phyloP scores from a whole-genome alignment of 1,140 invertebrate genomes.

The Aricia agestis region DNA sequence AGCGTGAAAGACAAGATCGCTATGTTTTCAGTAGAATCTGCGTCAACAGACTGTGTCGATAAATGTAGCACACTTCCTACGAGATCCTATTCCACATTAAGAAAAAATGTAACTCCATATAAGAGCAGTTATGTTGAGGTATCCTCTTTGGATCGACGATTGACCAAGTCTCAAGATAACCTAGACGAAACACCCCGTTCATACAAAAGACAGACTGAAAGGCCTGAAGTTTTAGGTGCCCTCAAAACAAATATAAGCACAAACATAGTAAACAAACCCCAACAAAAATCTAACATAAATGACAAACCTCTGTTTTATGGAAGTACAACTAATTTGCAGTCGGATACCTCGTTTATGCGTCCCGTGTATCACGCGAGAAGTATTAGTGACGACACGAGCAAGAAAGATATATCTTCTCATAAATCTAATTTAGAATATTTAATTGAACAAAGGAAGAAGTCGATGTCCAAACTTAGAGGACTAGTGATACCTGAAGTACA shows the following conservation, averaged over 20 bases:
- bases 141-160: constrained; percentile 59
- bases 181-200: constrained; percentile 61
- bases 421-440: constrained; percentile 80
- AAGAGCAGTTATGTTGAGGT: constrained; percentile 53
- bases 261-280: constrained; percentile 37
- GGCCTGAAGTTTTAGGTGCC: constrained; percentile 62
- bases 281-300: constrained; percentile 38
- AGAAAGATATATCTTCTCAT: constrained; percentile 60
- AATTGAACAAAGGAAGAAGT: constrained; percentile 87
- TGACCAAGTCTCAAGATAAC: constrained; percentile 69
- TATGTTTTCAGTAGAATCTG: constrained; percentile 83
- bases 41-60: constrained; percentile 66
- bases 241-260: constrained; percentile 39
- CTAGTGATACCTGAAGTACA: constrained; percentile 88
- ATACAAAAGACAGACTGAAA: constrained; percentile 56
- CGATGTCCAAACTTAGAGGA: constrained; percentile 88
- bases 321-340: constrained; percentile 60
- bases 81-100: constrained; percentile 54
- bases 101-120: constrained; percentile 51
- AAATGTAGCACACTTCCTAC: constrained; percentile 71
- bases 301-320: constrained; percentile 66
- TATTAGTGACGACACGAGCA: constrained; percentile 67
- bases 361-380: constrained; percentile 57
- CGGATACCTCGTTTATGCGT: constrained; percentile 44
- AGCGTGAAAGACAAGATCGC: constrained; percentile 92